Conservation (phyloP, 2,888 invertebrate genomes). For the Luffia ferchaultella region DNA sequence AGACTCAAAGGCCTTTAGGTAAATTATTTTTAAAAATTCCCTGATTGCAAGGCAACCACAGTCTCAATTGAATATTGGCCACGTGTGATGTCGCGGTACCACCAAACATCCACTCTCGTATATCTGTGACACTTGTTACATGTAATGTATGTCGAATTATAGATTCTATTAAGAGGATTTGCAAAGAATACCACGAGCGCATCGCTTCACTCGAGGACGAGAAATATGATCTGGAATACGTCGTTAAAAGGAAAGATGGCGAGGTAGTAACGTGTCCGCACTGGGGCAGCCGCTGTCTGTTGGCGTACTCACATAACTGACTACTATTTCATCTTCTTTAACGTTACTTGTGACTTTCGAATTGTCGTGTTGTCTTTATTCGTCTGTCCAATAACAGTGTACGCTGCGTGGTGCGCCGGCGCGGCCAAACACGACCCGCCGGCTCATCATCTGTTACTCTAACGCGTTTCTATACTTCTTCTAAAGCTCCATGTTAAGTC, state of each 20-base stretch:
- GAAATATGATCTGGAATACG: constrained; percentile 98
- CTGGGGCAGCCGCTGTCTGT: constrained; percentile 33
- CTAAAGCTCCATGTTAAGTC: constrained; percentile 45
- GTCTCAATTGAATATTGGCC: no score
- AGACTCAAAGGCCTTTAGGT: no score
- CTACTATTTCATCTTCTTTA: constrained; percentile 43
- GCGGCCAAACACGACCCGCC: constrained; percentile 21
- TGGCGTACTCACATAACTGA: constrained; percentile 53
- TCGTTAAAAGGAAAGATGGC: constrained; percentile 97
- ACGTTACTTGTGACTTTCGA: constrained; percentile 44
- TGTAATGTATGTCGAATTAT: constrained; percentile 52
- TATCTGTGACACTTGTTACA: neutral
- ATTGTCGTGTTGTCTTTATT: constrained; percentile 49
- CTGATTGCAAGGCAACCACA: no score
- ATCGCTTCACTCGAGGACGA: constrained; percentile 89
- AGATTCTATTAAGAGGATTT: constrained; percentile 80
- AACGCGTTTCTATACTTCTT: constrained; percentile 42
- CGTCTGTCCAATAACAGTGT: constrained; percentile 44
- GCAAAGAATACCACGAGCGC: constrained; percentile 88
- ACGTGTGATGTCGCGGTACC: neutral
- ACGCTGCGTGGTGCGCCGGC: constrained; percentile 31
- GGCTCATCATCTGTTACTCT: constrained; percentile 34
- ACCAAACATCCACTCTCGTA: neutral
- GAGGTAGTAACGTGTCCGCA: constrained; percentile 80
- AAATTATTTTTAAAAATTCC: no score